Percentiles rank a stretch among this genome's conserved stretches.
Conservation (phyloP, 2,888 invertebrate genomes). For the Ptilodon capucinus region DNA sequence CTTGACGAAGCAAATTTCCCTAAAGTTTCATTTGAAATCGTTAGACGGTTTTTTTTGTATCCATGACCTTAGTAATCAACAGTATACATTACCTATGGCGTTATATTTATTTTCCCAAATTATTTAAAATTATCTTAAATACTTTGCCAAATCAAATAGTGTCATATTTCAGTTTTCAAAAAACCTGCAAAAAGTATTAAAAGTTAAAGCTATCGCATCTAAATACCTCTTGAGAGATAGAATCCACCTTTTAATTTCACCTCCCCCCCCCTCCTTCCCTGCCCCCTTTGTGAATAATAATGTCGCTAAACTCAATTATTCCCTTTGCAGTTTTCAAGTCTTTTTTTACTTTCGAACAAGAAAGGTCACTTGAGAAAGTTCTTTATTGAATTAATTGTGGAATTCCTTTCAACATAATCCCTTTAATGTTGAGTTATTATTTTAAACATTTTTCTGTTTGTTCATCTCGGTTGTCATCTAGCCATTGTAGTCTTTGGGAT, state of each 20-base stretch:
- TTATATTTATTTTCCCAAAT: no score
- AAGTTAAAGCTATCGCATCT: background rate
- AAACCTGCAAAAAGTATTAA: background rate
- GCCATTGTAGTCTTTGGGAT: background rate
- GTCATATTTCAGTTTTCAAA: background rate
- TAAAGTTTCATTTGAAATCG: no score
- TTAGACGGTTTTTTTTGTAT: no score
- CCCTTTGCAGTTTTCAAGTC: constrained; percentile 11
- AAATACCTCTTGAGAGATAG: background rate
- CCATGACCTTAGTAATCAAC: no score
- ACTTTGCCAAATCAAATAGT: no score
- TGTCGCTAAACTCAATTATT: constrained; percentile 15
- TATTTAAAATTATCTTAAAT: no score
- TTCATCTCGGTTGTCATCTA: background rate
- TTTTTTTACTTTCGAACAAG: constrained; percentile 1
- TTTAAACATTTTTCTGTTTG: background rate
- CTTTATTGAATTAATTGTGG: constrained; percentile 14
- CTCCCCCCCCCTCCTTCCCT: background rate
- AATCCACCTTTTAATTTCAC: background rate
- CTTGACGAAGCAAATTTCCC: no score
- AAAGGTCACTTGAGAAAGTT: constrained; percentile 15
- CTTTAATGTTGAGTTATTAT: background rate
- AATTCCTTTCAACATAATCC: constrained; percentile 6
- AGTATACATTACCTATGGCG: no score
- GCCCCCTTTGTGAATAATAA: constrained; percentile 10